These are phyloP conservation scores for Dryococelus australis DNA, from an alignment of 2,888 invertebrate species.

Conservation along the genomic window DNA sequence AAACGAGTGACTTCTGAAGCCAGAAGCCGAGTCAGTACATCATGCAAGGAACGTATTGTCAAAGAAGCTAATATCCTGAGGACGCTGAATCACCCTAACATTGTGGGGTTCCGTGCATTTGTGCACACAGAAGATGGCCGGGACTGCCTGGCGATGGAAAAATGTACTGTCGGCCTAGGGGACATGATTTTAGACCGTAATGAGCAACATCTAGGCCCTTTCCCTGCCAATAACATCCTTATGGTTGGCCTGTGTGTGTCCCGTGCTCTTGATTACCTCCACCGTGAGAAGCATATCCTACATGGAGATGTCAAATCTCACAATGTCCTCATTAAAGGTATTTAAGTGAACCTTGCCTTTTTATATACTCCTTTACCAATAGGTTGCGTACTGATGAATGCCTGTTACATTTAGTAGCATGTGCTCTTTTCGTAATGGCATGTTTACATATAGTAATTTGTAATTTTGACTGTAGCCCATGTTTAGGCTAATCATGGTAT, in stretches of 20 bases:
- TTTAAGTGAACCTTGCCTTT: not conserved
- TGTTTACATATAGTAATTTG: too few relatives aligned
- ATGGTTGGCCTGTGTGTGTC: slow-evolving; percentile 73
- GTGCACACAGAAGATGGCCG: slow-evolving; percentile 63
- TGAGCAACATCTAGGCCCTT: slow-evolving; percentile 66
- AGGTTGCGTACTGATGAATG: too few relatives aligned
- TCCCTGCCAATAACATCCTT: slow-evolving; percentile 68
- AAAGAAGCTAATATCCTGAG: slow-evolving; percentile 76
- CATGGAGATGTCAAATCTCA: slow-evolving; percentile 88
- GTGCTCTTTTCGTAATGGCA: too few relatives aligned
- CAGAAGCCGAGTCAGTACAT: slow-evolving; percentile 55
- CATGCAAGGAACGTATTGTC: slow-evolving; percentile 63
- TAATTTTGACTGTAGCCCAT: too few relatives aligned
- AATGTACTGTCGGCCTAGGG: slow-evolving; percentile 74
- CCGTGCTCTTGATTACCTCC: slow-evolving; percentile 78
- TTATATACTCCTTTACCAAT: too few relatives aligned
- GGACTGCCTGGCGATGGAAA: slow-evolving; percentile 80
- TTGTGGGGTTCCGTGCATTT: slow-evolving; percentile 76
- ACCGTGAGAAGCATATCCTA: slow-evolving; percentile 72
- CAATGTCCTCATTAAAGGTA: slow-evolving; percentile 75
- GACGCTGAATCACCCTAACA: slow-evolving; percentile 78
- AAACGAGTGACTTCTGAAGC: slow-evolving; percentile 71
- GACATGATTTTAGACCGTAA: slow-evolving; percentile 74
- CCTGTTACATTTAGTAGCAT: too few relatives aligned
- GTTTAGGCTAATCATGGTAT: too few relatives aligned